These are phyloP conservation scores for Pollenia griseotomentosa DNA, from an alignment of 2,888 invertebrate species.

Conservation along the genomic window DNA sequence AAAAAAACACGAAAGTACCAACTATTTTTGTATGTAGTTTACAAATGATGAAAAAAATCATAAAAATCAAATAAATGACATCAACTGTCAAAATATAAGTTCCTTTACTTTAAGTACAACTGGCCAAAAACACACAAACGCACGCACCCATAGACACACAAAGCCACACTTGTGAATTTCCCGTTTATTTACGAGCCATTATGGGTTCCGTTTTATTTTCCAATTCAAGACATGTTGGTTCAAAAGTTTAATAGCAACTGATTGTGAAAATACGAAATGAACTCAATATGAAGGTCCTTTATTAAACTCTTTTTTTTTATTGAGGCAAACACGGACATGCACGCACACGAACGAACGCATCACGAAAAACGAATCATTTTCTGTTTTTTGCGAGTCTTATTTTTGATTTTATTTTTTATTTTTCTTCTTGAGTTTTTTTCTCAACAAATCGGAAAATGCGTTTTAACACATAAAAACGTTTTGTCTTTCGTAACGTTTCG, in stretches of 20 bases:
- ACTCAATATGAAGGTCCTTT: constrained; percentile 67
- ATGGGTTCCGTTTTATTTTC: constrained; percentile 36
- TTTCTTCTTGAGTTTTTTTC: background rate
- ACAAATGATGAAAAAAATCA: background rate
- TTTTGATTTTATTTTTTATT: constrained; percentile 1
- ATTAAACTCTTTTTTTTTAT: constrained; percentile 49
- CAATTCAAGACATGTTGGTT: constrained; percentile 57
- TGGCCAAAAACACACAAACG: background rate
- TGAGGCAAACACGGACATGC: constrained; percentile 14
- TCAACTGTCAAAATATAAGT: constrained; percentile 35
- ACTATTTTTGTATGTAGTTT: constrained; percentile 9
- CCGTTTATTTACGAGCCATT: background rate
- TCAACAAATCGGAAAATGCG: constrained; percentile 40
- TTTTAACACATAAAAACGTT: constrained; percentile 7
- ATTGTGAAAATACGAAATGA: constrained; percentile 61
- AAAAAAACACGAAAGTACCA: background rate
- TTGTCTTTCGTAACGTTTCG: constrained; percentile 14
- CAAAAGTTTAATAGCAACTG: constrained; percentile 59
- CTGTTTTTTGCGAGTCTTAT: constrained; percentile 1
- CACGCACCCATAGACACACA: background rate
- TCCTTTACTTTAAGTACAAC: constrained; percentile 25
- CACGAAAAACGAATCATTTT: constrained; percentile 45
- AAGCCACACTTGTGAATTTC: background rate
- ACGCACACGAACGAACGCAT: constrained; percentile 48
- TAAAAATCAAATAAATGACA: constrained; percentile 53